phyloP scores from a whole-genome alignment of 2,888 invertebrate genomes.

The Electrophaes corylata region DNA sequence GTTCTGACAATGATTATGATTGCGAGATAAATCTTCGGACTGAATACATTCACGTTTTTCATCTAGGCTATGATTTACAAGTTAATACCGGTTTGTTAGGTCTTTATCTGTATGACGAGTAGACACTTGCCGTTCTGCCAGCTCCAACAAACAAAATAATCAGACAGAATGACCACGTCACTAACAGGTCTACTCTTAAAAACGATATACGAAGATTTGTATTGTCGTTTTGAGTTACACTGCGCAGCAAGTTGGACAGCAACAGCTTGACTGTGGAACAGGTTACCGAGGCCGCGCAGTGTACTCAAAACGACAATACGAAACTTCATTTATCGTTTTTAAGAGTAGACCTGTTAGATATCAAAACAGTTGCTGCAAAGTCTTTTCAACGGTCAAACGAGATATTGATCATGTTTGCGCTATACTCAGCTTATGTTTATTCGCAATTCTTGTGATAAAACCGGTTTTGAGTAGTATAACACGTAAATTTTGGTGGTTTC shows the following conservation, averaged over 20 bases:
- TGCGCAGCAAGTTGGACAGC: too few species aligned
- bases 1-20: conserved; percentile 30
- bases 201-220: too few species aligned
- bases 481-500: too few species aligned
- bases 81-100: background rate
- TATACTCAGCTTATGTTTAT: background rate
- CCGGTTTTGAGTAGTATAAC: background rate
- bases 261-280: too few species aligned
- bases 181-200: too few species aligned
- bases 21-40: conserved; percentile 21
- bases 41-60: conserved; percentile 27
- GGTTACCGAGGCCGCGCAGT: too few species aligned
- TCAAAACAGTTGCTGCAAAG: background rate
- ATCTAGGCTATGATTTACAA: conserved; percentile 21
- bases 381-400: conserved; percentile 8
- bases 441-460: background rate
- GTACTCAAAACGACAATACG: too few species aligned
- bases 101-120: background rate
- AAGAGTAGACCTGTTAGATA: too few species aligned
- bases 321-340: too few species aligned
- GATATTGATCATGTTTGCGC: background rate
- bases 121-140: background rate
- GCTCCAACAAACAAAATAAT: conserved; percentile 8
- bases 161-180: conserved; percentile 1
- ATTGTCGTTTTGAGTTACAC: too few species aligned